Base-by-base conservation (phyloP, 2,888 invertebrate genomes). In the Eilema caniola region DNA sequence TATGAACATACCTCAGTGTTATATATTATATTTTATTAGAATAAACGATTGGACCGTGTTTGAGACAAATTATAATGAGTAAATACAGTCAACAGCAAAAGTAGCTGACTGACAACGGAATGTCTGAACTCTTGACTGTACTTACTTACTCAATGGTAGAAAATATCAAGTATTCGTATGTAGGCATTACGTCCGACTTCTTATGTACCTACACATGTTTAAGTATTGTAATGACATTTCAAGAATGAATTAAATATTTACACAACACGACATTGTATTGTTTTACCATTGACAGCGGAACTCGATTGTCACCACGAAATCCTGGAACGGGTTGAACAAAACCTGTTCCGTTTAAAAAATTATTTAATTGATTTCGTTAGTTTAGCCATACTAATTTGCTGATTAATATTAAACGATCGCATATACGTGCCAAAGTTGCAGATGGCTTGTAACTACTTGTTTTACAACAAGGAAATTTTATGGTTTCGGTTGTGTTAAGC, bases 301-400 rank as follows among this genome's bases (percentile, higher is more conserved):
- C 81, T 80, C 79, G 85, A 81, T 77, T 83, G 85, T 78, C 77
- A 80, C 82, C 79, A 83, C 86, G 68, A 86, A 88, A 89, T 88
- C 88, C 88, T 86, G 90, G 89, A 90, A 78, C 82, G 72, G 67
- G 80, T 85, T 85, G 84, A 83, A 86, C 85, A 82, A 86, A 90
- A 89, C 90, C 87, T 78, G 91, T 89, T 88, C 83, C 80, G 72
- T 69, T 81, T 88, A 92, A 93, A 82, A 91, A 87, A 84, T 81
- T 77, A 88, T 83, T 90, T 92, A 93, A 93, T 93, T 93, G 93
- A 92, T 92, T 93, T 93, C 86, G 89, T 91, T 92, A 90, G 90
- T 90, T 93, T 93, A 89, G 89, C 89, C 91, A 92, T 93, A 93
- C 92, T 92, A 93, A 93, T 93, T 93, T 88, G 84, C 88, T 91